Conservation (phyloP, 2,113 vertebrate genomes). For the Cyanocitta stelleri region DNA sequence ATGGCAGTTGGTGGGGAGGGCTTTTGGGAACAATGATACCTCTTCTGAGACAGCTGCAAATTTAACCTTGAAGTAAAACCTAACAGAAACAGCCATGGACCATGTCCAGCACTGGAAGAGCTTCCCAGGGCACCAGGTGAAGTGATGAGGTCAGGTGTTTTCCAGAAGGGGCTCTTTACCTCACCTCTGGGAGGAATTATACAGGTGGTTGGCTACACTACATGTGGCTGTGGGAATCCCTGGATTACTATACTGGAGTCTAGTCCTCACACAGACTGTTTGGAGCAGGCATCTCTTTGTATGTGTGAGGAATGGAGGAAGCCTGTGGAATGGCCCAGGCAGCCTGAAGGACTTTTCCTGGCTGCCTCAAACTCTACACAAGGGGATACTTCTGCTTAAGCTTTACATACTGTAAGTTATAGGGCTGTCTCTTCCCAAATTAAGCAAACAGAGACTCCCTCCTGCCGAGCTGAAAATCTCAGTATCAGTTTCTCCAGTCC, state of each 20-base stretch:
- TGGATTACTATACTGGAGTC: background rate
- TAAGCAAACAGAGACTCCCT: constrained; percentile 20
- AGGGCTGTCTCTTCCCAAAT: constrained; percentile 2
- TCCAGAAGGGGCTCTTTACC: background rate
- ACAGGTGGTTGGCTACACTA: background rate
- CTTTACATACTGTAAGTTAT: background rate
- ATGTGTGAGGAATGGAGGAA: background rate
- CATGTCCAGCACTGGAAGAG: background rate
- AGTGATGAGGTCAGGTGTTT: background rate
- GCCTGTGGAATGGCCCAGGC: background rate
- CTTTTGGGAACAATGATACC: accelerated
- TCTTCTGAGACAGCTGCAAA: background rate
- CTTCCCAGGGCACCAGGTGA: background rate
- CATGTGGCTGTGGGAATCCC: background rate
- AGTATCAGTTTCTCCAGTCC: constrained; percentile 51
- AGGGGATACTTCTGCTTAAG: background rate
- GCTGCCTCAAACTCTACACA: background rate
- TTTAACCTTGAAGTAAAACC: background rate
- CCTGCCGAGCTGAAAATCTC: constrained; percentile 24
- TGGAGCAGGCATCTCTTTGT: background rate
- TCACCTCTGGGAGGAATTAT: background rate
- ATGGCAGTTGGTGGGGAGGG: background rate
- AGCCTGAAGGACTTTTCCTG: background rate
- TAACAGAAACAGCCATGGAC: background rate
- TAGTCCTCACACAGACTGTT: background rate